These are phyloP conservation scores for Lasioglossum calceatum DNA, from an alignment of 2,888 invertebrate genomes.

Conservation along the genomic window DNA sequence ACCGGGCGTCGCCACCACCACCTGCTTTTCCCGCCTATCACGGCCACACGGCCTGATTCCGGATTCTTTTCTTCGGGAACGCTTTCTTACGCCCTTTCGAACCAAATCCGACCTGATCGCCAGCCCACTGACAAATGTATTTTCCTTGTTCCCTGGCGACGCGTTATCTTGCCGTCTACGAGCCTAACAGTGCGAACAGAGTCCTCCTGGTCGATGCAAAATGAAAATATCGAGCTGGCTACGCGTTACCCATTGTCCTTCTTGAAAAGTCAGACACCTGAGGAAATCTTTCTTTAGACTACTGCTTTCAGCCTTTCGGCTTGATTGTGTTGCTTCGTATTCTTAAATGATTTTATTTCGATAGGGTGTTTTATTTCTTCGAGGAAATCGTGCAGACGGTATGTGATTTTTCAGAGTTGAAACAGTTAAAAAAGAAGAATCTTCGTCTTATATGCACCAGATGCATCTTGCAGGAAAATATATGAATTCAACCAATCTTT, in stretches of 20 bases:
- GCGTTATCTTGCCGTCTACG: background rate
- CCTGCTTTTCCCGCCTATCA: slow-evolving; percentile 69
- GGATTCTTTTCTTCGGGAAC: slow-evolving; percentile 64
- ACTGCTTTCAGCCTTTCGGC: background rate
- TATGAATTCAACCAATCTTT: too few relatives aligned
- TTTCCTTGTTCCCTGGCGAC: background rate
- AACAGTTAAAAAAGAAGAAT: too few relatives aligned
- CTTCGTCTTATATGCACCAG: too few relatives aligned
- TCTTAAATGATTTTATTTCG: background rate
- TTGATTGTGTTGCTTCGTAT: too few relatives aligned
- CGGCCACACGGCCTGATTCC: slow-evolving; percentile 66
- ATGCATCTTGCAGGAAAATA: too few relatives aligned
- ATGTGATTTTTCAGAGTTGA: background rate
- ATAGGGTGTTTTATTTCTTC: too few relatives aligned
- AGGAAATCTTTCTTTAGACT: background rate
- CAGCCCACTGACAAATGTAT: slow-evolving; percentile 38
- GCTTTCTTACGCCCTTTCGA: slow-evolving; percentile 59
- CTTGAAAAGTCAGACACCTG: background rate
- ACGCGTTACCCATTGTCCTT: background rate
- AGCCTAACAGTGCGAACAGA: background rate
- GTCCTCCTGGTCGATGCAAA: background rate
- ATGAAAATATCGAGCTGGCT: background rate
- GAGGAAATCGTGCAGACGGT: background rate
- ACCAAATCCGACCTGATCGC: slow-evolving; percentile 40
- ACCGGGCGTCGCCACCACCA: slow-evolving; percentile 60